Conservation (phyloP, 2,888 invertebrate species). For the Zaprionus bogoriensis region DNA sequence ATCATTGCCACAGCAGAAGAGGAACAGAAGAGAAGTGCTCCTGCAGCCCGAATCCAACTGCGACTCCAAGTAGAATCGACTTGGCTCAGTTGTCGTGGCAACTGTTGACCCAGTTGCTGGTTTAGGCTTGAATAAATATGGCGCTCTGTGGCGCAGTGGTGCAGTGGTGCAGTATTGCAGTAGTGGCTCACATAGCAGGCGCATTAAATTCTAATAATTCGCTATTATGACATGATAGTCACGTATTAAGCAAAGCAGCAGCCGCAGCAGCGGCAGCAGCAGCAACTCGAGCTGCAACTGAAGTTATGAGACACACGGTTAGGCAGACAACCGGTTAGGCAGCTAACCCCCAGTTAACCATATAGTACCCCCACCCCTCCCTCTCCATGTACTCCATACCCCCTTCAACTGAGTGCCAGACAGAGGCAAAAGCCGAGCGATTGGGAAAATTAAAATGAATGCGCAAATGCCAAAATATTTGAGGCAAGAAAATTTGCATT, state of each 20-base stretch:
- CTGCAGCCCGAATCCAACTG: too few relatives aligned
- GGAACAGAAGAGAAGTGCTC: too few relatives aligned
- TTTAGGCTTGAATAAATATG: slow-evolving; percentile 55
- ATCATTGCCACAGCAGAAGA: too few relatives aligned
- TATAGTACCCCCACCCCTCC: neutral
- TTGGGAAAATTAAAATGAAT: slow-evolving; percentile 69
- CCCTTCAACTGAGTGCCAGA: slow-evolving; percentile 1
- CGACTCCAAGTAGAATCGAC: slow-evolving; percentile 11
- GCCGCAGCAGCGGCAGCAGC: slow-evolving; percentile 29
- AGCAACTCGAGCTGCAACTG: slow-evolving; percentile 53
- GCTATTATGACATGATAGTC: slow-evolving; percentile 78
- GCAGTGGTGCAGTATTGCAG: slow-evolving; percentile 12
- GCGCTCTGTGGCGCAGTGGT: slow-evolving; percentile 48
- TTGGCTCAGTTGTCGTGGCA: slow-evolving; percentile 11
- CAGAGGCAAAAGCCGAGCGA: slow-evolving; percentile 16
- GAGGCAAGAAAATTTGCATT: slow-evolving; percentile 58
- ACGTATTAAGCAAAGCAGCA: slow-evolving; percentile 66
- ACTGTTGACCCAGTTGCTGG: slow-evolving; percentile 55
- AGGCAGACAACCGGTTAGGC: slow-evolving; percentile 64
- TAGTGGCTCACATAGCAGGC: slow-evolving; percentile 36
- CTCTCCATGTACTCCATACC: too few relatives aligned
- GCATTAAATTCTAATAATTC: slow-evolving; percentile 78
- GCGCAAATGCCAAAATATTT: slow-evolving; percentile 77
- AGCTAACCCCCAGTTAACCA: slow-evolving; percentile 48
- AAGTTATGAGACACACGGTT: slow-evolving; percentile 74